These are phyloP conservation scores for Larimichthys polyactis DNA, from an alignment of 2,113 vertebrate genomes.

Conservation along the genomic window DNA sequence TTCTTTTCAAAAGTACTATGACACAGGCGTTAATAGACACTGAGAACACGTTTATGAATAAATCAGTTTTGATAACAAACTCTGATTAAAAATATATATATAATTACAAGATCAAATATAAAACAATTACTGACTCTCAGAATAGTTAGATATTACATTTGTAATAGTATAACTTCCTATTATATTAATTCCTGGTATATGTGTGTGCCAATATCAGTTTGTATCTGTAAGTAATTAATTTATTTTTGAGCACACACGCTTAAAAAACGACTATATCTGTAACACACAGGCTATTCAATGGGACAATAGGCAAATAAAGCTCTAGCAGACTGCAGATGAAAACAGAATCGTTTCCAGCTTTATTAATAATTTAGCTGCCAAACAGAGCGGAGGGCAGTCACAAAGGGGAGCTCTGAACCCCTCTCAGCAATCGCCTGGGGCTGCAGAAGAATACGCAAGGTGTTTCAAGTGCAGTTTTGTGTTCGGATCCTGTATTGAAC, in stretches of 20 bases:
- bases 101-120: neutral
- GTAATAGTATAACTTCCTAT: neutral
- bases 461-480: constrained; percentile 43
- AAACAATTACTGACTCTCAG: neutral
- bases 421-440: constrained; percentile 71
- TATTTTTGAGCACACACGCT: neutral
- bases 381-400: constrained; percentile 73
- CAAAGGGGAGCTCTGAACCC: constrained; percentile 60
- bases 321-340: constrained; percentile 62
- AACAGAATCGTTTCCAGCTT: constrained; percentile 74
- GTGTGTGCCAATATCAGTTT: neutral
- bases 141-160: neutral
- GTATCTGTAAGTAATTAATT: neutral
- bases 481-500: constrained; percentile 39
- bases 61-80: constrained; percentile 7
- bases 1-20: neutral
- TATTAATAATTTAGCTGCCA: constrained; percentile 83
- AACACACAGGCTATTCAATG: constrained; percentile 51
- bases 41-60: neutral
- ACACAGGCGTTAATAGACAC: neutral
- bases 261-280: constrained; percentile 34
- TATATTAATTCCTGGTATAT: neutral
- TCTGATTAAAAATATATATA: neutral
- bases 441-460: constrained; percentile 66
- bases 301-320: constrained; percentile 68